Conservation (phyloP, 2,797 vertebrate species). For the Hemitrygon akajei region DNA sequence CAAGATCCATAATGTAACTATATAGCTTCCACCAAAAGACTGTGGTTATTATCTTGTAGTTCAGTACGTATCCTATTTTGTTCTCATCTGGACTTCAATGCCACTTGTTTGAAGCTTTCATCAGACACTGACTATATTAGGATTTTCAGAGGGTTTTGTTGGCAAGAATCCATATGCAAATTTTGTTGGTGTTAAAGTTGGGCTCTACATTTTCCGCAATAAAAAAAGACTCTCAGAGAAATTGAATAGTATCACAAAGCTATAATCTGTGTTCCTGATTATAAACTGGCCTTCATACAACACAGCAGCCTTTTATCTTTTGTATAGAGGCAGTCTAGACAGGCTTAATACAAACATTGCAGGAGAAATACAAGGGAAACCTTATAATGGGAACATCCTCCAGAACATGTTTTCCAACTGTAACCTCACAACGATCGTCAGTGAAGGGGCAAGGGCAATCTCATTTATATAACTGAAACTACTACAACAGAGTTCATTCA, state of each 20-base stretch:
- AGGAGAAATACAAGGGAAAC: slow-evolving; percentile 9
- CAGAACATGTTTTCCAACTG: slow-evolving; percentile 20
- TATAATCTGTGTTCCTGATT: slow-evolving; percentile 32
- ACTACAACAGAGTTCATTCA: background rate
- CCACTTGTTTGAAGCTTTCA: background rate
- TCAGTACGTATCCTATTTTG: background rate
- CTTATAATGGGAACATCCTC: background rate
- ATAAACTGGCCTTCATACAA: slow-evolving; percentile 19
- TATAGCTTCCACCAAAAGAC: background rate
- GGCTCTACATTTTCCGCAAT: background rate
- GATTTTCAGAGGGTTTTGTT: background rate
- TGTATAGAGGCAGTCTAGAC: slow-evolving; percentile 7
- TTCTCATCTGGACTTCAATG: background rate
- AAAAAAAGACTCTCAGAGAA: background rate
- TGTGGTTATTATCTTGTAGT: background rate
- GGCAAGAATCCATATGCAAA: slow-evolving; percentile 30
- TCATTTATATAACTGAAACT: background rate
- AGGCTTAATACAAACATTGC: background rate
- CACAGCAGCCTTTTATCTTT: slow-evolving; percentile 26
- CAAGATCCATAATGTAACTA: background rate
- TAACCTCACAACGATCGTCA: background rate
- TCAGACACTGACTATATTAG: background rate
- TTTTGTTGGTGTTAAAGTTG: background rate
- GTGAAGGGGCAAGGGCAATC: background rate
- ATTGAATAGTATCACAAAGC: background rate